Percentiles rank a stretch among this genome's conserved stretches.
phyloP scores from a whole-genome alignment of 2,888 invertebrate species.

The Amphipyra berbera region DNA sequence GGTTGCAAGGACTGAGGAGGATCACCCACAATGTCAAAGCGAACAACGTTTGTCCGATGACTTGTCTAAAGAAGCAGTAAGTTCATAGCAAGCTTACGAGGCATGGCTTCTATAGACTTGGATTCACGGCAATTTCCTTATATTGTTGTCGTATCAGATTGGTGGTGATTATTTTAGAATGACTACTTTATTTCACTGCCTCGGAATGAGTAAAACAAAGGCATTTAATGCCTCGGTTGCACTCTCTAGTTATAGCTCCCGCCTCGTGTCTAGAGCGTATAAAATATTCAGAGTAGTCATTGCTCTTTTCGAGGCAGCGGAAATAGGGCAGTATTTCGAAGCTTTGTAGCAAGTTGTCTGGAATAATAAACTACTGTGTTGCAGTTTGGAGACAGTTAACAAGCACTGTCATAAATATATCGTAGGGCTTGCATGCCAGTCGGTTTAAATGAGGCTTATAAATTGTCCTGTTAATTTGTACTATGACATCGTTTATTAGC shows the following conservation, averaged over 20 bases:
- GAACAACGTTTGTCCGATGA: slow-evolving; percentile 99
- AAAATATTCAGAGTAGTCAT: slow-evolving; percentile 10
- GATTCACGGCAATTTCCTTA: slow-evolving; percentile 36
- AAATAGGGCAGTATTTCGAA: slow-evolving; percentile 21
- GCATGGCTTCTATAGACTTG: slow-evolving; percentile 67
- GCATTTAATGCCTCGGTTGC: background rate
- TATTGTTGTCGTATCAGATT: slow-evolving; percentile 42
- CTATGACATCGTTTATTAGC: slow-evolving; percentile 3
- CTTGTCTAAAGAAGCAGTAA: slow-evolving; percentile 99
- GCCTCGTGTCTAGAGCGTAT: background rate
- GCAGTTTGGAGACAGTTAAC: slow-evolving; percentile 14
- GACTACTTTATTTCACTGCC: slow-evolving; percentile 26
- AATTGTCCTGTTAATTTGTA: slow-evolving; percentile 2
- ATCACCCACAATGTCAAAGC: slow-evolving; percentile 99
- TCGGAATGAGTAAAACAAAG: slow-evolving; percentile 9
- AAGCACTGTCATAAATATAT: slow-evolving; percentile 17
- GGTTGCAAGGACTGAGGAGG: slow-evolving; percentile 98
- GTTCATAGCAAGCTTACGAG: slow-evolving; percentile 81
- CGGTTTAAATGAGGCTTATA: slow-evolving; percentile 6
- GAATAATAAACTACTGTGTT: slow-evolving; percentile 7
- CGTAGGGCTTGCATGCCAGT: slow-evolving; percentile 3
- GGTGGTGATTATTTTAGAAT: slow-evolving; percentile 37
- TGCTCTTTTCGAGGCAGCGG: slow-evolving; percentile 26
- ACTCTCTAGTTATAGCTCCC: background rate
- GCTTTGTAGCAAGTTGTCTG: slow-evolving; percentile 46